Conservation (phyloP, 2,888 invertebrate species). For the Embidobia sp. region DNA sequence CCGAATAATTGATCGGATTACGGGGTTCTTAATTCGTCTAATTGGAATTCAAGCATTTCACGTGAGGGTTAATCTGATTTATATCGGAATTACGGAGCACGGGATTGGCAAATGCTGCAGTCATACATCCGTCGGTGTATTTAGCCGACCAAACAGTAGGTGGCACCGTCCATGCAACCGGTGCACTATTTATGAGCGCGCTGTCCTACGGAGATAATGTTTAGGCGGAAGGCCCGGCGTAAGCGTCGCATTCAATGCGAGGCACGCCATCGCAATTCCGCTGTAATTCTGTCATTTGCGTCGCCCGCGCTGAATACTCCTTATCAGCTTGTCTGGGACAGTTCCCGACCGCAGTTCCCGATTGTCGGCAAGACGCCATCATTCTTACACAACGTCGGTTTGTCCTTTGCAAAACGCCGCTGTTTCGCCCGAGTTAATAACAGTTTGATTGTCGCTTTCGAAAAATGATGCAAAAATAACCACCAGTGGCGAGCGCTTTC, state of each 20-base stretch:
- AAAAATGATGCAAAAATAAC: no score
- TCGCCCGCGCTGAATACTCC: slow-evolving; percentile 33
- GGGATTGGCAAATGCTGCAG: slow-evolving; percentile 28
- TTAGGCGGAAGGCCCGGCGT: slow-evolving; percentile 42
- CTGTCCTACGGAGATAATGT: slow-evolving; percentile 54
- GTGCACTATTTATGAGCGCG: slow-evolving; percentile 54
- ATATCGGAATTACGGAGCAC: slow-evolving; percentile 25
- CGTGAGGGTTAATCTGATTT: slow-evolving; percentile 28
- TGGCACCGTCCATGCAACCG: slow-evolving; percentile 44
- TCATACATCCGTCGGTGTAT: slow-evolving; percentile 37
- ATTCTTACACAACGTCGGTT: no score
- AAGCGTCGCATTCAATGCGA: slow-evolving; percentile 46
- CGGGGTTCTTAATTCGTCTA: no score
- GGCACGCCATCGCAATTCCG: slow-evolving; percentile 34
- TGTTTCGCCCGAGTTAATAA: no score
- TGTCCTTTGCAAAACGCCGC: no score
- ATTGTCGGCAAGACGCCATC: slow-evolving; percentile 6
- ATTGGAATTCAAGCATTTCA: no score
- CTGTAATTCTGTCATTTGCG: slow-evolving; percentile 44
- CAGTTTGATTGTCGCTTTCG: no score
- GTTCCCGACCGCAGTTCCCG: slow-evolving; percentile 24
- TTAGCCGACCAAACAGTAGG: slow-evolving; percentile 33
- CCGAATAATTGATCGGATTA: no score
- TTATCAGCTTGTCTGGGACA: slow-evolving; percentile 44
- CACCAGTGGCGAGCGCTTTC: no score